A percentile compares a stretch with the other conserved stretches of the same genome.
Evolutionary conservation across 30 jellyfish, hydroid and myxozoan species (phyloP).

Genomic region (Mastigias papua): DNA sequence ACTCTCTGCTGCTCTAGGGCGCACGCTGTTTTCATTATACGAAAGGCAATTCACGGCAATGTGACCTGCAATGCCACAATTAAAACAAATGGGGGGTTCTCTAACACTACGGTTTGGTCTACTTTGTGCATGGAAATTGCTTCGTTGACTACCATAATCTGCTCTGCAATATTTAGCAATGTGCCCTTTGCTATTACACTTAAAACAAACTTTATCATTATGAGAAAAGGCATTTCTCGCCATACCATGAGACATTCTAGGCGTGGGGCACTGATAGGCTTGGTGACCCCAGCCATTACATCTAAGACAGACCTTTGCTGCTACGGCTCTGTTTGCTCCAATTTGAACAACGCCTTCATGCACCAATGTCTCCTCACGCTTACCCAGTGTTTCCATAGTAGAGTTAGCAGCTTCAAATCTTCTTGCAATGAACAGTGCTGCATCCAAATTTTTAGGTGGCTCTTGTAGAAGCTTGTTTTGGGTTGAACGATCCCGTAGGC

Average conservation of each 20-base stretch:
- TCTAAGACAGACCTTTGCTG: background rate
- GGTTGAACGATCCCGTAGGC: background rate
- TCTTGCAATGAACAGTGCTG: background rate
- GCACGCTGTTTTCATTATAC: no score
- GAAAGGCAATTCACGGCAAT: no score
- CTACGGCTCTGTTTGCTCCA: slow-evolving; percentile 7
- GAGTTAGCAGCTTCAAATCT: background rate
- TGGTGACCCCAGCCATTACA: slow-evolving; percentile 23
- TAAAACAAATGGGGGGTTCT: no score
- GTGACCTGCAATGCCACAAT: no score
- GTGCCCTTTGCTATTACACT: background rate
- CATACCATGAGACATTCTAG: slow-evolving; percentile 10
- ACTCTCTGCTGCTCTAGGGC: no score
- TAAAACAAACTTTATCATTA: background rate
- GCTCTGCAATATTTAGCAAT: slow-evolving; percentile 3
- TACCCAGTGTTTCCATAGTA: background rate
- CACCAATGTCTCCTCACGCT: background rate
- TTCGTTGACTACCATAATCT: background rate
- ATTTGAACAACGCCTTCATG: background rate
- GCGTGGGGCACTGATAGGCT: slow-evolving; percentile 21
- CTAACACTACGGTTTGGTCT: background rate
- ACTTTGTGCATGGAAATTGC: background rate
- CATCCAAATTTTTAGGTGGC: background rate
- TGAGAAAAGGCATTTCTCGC: background rate
- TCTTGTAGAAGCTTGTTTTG: background rate